These are phyloP conservation scores for Dinomys branickii DNA, from an alignment of 2,113 vertebrate genomes.

Conservation along the genomic window DNA sequence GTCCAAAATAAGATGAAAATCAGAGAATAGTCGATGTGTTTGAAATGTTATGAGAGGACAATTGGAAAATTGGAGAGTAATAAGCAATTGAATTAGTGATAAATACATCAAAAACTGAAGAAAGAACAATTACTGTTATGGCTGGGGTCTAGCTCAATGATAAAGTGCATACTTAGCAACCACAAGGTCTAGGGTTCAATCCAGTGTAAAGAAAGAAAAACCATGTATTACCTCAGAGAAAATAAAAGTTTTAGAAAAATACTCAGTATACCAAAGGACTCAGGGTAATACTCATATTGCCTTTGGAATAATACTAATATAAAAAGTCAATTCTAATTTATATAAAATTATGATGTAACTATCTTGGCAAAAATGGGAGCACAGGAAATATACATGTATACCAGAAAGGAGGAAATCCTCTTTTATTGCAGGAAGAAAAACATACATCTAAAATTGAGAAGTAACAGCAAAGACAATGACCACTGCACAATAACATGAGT, in stretches of 20 bases:
- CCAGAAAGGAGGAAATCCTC: neutral
- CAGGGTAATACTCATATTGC: neutral
- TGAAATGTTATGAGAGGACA: neutral
- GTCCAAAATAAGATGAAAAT: neutral
- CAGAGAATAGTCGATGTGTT: neutral
- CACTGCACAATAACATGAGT: neutral
- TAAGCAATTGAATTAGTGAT: neutral
- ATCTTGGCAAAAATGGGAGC: neutral
- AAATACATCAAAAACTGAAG: neutral
- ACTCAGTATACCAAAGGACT: slow-evolving; percentile 25
- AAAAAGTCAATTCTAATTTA: slow-evolving; percentile 28
- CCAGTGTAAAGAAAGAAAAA: neutral
- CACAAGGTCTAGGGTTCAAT: neutral
- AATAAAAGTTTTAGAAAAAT: slow-evolving; percentile 37
- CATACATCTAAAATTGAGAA: slow-evolving; percentile 6
- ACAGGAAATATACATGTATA: neutral
- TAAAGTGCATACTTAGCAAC: neutral
- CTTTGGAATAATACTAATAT: slow-evolving; percentile 7
- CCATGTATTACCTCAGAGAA: neutral
- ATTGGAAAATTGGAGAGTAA: neutral
- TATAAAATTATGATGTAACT: neutral
- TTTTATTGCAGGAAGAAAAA: neutral
- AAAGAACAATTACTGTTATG: neutral
- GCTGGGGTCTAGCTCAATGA: too few species aligned
- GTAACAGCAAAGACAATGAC: neutral